Conservation (phyloP, 2,113 vertebrate genomes). For the Tragelaphus imberbis region DNA sequence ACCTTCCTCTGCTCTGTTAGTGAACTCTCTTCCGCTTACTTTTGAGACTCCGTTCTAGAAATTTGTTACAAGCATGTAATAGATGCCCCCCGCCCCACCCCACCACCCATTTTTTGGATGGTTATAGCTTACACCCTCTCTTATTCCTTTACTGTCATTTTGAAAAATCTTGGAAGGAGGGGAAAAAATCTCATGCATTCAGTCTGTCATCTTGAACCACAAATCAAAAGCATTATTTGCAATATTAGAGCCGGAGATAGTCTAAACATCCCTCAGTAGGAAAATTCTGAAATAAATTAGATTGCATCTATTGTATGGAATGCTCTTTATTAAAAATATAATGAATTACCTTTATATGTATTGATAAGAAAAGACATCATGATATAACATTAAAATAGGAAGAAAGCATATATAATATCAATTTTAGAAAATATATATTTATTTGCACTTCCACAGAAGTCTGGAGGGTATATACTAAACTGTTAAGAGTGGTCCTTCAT, state of each 20-base stretch:
- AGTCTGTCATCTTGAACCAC: background rate
- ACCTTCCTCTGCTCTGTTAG: no score
- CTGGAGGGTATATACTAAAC: background rate
- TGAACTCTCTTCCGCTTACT: background rate
- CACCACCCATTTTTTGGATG: background rate
- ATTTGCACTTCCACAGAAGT: background rate
- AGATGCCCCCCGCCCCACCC: rapidly evolving
- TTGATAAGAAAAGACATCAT: background rate
- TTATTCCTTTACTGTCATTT: background rate
- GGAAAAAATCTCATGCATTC: background rate
- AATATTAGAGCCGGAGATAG: background rate
- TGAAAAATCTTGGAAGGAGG: background rate
- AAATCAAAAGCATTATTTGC: background rate
- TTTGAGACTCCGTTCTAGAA: background rate
- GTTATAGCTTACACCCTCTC: background rate
- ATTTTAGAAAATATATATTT: background rate
- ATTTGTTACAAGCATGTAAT: background rate
- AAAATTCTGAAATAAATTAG: background rate
- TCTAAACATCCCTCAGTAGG: background rate
- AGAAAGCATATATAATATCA: background rate
- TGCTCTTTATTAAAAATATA: background rate
- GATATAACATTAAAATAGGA: background rate
- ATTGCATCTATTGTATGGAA: background rate
- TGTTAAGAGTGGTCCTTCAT: background rate
- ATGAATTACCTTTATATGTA: background rate